phyloP scores from a whole-genome alignment of 1,140 invertebrate genomes.

The Tetragnatha versicolor region DNA sequence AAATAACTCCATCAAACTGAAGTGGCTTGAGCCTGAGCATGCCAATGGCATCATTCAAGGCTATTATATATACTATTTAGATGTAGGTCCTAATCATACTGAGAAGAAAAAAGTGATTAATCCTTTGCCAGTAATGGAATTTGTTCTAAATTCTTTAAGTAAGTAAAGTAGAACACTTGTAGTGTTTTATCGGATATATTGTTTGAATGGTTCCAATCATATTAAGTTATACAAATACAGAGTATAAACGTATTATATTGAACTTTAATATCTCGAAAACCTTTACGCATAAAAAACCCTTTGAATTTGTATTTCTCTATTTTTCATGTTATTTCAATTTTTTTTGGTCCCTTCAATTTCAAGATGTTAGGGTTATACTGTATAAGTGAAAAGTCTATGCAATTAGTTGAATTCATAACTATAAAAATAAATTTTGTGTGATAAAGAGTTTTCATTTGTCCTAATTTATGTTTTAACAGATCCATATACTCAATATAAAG shows the following conservation, averaged over 20 bases:
- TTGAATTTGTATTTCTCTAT: too few species aligned
- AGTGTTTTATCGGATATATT: too few species aligned
- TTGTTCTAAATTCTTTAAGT: constrained; percentile 56
- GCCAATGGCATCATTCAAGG: constrained; percentile 69
- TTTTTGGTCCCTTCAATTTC: too few species aligned
- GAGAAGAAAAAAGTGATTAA: constrained; percentile 54
- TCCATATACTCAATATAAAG: constrained; percentile 82
- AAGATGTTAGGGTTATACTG: background rate
- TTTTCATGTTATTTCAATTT: too few species aligned
- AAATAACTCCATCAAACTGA: constrained; percentile 77
- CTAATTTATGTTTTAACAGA: constrained; percentile 67
- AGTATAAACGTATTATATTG: too few species aligned
- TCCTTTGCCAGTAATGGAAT: constrained; percentile 55
- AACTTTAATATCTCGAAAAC: too few species aligned
- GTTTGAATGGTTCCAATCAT: too few species aligned
- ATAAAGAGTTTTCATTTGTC: too few species aligned
- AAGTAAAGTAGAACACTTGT: too few species aligned
- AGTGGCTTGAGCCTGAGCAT: constrained; percentile 78
- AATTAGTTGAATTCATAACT: background rate
- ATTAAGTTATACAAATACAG: too few species aligned
- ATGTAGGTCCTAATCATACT: constrained; percentile 56
- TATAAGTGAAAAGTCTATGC: background rate
- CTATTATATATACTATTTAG: constrained; percentile 58
- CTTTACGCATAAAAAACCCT: too few species aligned
- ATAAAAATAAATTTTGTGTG: too few species aligned